Base-by-base conservation (phyloP, 2,113 vertebrate genomes). In the Corythoichthys intestinalis region DNA sequence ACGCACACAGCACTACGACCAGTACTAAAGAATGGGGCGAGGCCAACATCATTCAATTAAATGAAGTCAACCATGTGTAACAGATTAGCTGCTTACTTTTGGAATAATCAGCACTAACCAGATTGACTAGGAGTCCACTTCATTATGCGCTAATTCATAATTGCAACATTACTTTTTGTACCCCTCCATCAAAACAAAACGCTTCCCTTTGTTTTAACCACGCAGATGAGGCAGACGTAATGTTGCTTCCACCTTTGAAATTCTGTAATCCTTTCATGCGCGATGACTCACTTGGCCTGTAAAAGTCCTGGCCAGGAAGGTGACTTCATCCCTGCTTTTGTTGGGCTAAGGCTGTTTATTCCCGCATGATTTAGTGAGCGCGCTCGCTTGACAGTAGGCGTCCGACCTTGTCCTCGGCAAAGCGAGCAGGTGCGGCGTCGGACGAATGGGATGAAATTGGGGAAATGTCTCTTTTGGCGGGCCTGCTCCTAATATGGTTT, bases 371-470 rank as follows among this genome's bases (percentile, higher is more conserved):
- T 8, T 58, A 52, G 44, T 50, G 68, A 39, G 39, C n/a, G 10
- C 61, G 14, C 2, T 67, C 37, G 15, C 13, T 14, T 47, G 46
- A 46, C 58, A 53, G 15, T 4, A 15, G 44, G 57, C 60, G 17
- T 48, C 62, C 62, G 46, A 49, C 62, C 46, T 47, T 41, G 54
- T 61, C 20, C 20, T 58, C 50, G 54, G 28, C 28, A 35, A 57
- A 57, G 34, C 8, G 54, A 17, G 14, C 38, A 49, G 47, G 39
- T 17, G 39, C 39, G 9, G 17, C 35, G 52, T 1, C 66, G 49
- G 56, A 46, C 38, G 48, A 71, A 73, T 63, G 47, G 46, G 68
- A 68, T 74, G 67, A 56, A 72, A 37, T 63, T 20, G 11, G 14
- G 46, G 12, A 38, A 53, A 64, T 50, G 49, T 37, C 48, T 73